These are phyloP conservation scores for Nasonia giraulti DNA, from an alignment of 1,140 invertebrate species.

Conservation along the genomic window DNA sequence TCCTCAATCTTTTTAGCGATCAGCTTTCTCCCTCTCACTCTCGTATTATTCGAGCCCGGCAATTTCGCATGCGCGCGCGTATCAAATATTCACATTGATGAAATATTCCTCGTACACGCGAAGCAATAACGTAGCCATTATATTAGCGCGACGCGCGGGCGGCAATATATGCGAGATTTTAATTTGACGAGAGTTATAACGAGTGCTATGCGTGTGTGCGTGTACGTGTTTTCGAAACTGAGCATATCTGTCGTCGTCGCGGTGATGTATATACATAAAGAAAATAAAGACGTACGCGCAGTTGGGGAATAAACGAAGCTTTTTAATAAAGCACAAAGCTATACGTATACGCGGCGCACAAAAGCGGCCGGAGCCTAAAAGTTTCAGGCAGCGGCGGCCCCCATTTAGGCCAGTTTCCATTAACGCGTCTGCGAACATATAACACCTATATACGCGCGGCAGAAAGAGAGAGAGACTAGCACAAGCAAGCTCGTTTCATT, in stretches of 20 bases:
- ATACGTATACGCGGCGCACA: background rate
- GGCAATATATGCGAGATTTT: no score
- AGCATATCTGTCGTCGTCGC: no score
- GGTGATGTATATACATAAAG: background rate
- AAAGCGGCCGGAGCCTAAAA: background rate
- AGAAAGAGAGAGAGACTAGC: background rate
- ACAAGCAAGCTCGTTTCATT: slow-evolving; percentile 29
- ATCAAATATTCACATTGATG: background rate
- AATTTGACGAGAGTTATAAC: no score
- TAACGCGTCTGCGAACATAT: background rate
- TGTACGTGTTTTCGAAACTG: no score
- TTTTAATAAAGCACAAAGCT: slow-evolving; percentile 34
- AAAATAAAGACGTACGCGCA: background rate
- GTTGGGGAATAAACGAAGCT: slow-evolving; percentile 6
- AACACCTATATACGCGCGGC: no score
- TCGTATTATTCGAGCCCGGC: background rate
- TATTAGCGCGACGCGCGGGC: no score
- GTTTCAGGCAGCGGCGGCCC: slow-evolving; percentile 2
- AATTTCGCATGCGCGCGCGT: background rate
- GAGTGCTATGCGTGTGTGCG: no score
- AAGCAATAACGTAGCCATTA: background rate
- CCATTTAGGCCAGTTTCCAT: slow-evolving; percentile 40
- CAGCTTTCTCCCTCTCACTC: background rate
- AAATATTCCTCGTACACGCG: background rate
- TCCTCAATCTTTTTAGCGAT: background rate